Evolutionary conservation across 2,888 invertebrate genomes (phyloP).

Genomic region (Euzophera pinguis): DNA sequence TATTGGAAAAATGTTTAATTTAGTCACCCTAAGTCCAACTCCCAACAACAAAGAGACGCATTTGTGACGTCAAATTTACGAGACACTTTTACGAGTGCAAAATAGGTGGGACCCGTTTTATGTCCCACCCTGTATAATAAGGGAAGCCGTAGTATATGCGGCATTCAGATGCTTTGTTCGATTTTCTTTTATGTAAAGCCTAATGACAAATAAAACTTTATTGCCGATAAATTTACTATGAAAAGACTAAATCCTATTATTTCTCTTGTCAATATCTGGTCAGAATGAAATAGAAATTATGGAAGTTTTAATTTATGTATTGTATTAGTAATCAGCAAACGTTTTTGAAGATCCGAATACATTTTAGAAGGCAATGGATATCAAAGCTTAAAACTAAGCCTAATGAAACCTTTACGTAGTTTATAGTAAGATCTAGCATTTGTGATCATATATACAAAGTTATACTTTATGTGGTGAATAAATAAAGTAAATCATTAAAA

Average conservation of each 20-base stretch:
- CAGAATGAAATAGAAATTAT: not conserved
- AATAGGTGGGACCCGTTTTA: slow-evolving; percentile 70
- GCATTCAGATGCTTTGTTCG: slow-evolving; percentile 6
- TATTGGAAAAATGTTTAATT: not conserved
- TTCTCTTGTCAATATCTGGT: not conserved
- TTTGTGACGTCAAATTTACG: slow-evolving; percentile 72
- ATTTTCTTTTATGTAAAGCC: slow-evolving; percentile 1
- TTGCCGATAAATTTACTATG: slow-evolving; percentile 7
- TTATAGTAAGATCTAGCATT: too few relatives aligned
- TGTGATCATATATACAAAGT: too few relatives aligned
- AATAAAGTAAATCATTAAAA: too few relatives aligned
- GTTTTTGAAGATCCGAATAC: too few relatives aligned
- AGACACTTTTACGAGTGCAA: slow-evolving; percentile 72
- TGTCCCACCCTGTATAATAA: slow-evolving; percentile 63
- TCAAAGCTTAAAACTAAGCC: too few relatives aligned
- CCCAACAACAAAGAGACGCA: slow-evolving; percentile 56
- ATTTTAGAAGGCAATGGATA: too few relatives aligned
- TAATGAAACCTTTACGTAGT: too few relatives aligned
- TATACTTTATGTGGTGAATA: too few relatives aligned
- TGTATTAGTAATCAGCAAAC: too few relatives aligned
- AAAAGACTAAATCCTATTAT: slow-evolving; percentile 3
- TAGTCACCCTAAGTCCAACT: not conserved
- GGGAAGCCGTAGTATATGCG: slow-evolving; percentile 37
- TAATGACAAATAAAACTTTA: slow-evolving; percentile 10
- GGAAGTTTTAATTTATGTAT: not conserved